A percentile compares a stretch with the other conserved stretches of the same genome.
Conservation (phyloP, 35 echinoderm and acorn worm species). For the Apostichopus californicus region DNA sequence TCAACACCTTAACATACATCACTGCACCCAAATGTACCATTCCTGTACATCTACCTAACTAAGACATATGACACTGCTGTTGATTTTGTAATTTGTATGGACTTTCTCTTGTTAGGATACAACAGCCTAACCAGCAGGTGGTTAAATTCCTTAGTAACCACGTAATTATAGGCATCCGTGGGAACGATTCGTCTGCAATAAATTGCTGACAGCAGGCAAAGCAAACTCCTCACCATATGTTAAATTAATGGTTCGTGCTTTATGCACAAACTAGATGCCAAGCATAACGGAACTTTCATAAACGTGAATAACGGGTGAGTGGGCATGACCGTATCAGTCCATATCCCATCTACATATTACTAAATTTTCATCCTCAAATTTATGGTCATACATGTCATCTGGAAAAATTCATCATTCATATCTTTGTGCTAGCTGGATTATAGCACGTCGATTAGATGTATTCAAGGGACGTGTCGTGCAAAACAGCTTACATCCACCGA, state of each 20-base stretch:
- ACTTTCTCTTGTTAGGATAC: not conserved
- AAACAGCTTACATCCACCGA: not conserved
- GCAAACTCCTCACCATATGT: conserved; percentile 6
- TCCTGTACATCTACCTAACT: too few relatives aligned
- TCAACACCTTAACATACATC: too few relatives aligned
- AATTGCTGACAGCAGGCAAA: too few relatives aligned
- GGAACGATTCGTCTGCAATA: too few relatives aligned
- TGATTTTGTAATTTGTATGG: too few relatives aligned
- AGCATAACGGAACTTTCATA: conserved; percentile 13
- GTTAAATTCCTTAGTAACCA: not conserved
- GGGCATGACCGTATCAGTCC: too few relatives aligned
- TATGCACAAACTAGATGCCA: not conserved
- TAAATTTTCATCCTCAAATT: conserved; percentile 15
- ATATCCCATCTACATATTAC: not conserved
- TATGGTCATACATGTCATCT: conserved; percentile 18
- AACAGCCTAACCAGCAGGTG: not conserved
- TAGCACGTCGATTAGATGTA: conserved; percentile 16
- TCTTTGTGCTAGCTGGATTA: not conserved
- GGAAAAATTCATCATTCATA: conserved; percentile 12
- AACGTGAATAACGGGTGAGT: too few relatives aligned
- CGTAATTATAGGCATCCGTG: too few relatives aligned
- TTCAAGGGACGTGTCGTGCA: not conserved
- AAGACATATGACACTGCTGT: too few relatives aligned
- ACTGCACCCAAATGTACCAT: too few relatives aligned
- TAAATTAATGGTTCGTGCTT: conserved; percentile 13